Evolutionary conservation across 1,140 invertebrate species (phyloP).

Genomic region (Lepidostoma basale): DNA sequence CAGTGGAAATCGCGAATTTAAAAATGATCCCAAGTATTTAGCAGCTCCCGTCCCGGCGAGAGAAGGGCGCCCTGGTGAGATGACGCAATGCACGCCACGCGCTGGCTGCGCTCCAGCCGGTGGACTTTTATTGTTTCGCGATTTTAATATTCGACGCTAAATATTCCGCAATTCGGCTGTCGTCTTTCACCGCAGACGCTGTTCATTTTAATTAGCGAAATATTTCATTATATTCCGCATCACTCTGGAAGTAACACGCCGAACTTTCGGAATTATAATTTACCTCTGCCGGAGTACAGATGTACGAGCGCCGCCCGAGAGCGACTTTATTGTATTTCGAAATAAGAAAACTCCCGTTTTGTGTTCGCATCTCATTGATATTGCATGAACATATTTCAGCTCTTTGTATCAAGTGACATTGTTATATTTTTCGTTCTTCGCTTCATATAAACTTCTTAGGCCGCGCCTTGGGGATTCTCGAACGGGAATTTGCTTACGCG

Average conservation of each 20-base stretch:
- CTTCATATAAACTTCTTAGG: background rate
- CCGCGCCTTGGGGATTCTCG: background rate
- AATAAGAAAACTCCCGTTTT: conserved; percentile 18
- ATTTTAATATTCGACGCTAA: background rate
- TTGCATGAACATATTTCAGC: conserved; percentile 11
- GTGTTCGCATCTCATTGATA: conserved; percentile 11
- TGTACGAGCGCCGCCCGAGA: background rate
- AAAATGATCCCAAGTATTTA: background rate
- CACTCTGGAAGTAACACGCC: background rate
- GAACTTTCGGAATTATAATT: background rate
- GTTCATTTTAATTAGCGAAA: background rate
- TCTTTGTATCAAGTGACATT: conserved; percentile 18
- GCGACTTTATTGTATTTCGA: background rate
- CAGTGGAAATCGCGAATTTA: background rate
- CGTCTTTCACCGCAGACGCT: background rate
- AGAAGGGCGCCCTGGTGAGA: no score
- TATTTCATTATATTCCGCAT: background rate
- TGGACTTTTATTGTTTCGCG: background rate
- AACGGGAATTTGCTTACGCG: background rate
- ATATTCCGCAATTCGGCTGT: background rate
- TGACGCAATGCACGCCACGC: no score
- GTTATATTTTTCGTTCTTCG: conserved; percentile 9
- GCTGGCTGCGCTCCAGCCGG: conserved; percentile 2
- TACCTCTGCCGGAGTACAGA: no score
- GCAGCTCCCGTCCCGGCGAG: background rate